phyloP scores from a whole-genome alignment of 2,888 invertebrate species.

The Lordiphosa fenestrarum region DNA sequence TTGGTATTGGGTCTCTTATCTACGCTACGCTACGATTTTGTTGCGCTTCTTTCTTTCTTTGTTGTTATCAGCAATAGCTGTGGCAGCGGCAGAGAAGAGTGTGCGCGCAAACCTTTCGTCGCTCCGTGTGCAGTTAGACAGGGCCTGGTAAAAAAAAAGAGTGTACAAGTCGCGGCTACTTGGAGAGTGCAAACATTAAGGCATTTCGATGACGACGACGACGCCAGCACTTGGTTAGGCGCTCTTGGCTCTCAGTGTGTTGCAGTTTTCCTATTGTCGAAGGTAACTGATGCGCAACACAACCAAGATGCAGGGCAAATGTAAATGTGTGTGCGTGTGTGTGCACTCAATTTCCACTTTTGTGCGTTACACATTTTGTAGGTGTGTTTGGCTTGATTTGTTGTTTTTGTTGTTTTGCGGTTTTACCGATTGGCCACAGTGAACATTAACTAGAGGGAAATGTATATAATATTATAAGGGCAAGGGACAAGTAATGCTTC shows the following conservation, averaged over 20 bases:
- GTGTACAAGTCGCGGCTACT: conserved; percentile 2
- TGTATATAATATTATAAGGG: background rate
- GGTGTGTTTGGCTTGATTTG: conserved; percentile 26
- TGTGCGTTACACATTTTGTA: conserved; percentile 22
- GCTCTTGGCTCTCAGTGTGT: conserved; percentile 22
- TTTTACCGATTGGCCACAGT: conserved; percentile 25
- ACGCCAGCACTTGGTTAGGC: conserved; percentile 14
- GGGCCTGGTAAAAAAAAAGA: too few relatives aligned
- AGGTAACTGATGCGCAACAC: conserved; percentile 65
- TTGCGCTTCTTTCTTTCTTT: conserved; percentile 41
- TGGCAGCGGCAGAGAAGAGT: background rate
- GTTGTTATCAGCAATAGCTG: conserved; percentile 37
- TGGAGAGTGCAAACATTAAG: conserved; percentile 4
- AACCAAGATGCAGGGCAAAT: conserved; percentile 23
- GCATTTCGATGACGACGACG: conserved; percentile 17
- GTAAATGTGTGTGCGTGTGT: conserved; percentile 32
- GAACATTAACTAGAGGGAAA: background rate
- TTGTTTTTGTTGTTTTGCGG: too few relatives aligned
- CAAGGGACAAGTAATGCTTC: too few relatives aligned
- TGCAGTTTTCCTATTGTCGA: conserved; percentile 49
- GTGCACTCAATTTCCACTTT: conserved; percentile 35
- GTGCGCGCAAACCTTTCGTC: background rate
- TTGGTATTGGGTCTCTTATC: conserved; percentile 46
- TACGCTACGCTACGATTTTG: conserved; percentile 45
- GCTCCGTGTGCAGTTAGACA: too few relatives aligned